A percentile compares a stretch with the other conserved stretches of the same genome.
Conservation (phyloP, 2,113 vertebrate genomes). For the Lampris incognitus region DNA sequence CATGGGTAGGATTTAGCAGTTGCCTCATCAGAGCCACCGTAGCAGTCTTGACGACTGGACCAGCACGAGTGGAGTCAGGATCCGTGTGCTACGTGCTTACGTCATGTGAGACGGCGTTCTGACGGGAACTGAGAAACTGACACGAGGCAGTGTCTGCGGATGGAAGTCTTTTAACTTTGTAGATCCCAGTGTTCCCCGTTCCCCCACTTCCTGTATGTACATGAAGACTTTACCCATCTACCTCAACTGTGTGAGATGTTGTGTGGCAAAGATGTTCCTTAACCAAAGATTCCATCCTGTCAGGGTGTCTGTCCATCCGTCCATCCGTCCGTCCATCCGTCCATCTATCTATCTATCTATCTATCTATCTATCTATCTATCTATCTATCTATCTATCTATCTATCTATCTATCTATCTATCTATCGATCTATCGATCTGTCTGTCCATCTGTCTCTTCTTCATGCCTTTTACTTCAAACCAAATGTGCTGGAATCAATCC, state of each 20-base stretch:
- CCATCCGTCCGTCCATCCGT: slow-evolving; percentile 52
- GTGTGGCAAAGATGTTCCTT: slow-evolving; percentile 83
- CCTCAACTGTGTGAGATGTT: slow-evolving; percentile 85
- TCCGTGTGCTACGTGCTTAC: slow-evolving; percentile 60
- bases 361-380: slow-evolving; percentile 22
- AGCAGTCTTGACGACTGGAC: slow-evolving; percentile 74
- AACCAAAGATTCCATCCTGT: slow-evolving; percentile 87
- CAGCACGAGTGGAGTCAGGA: slow-evolving; percentile 53
- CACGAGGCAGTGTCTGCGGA: slow-evolving; percentile 74
- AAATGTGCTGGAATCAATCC: slow-evolving; percentile 87
- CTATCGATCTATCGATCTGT: slow-evolving; percentile 44
- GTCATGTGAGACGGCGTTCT: slow-evolving; percentile 61
- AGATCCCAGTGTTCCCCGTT: slow-evolving; percentile 49
- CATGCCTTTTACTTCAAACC: slow-evolving; percentile 81
- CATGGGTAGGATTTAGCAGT: slow-evolving; percentile 71
- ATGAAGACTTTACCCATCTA: slow-evolving; percentile 84
- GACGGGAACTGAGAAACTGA: slow-evolving; percentile 81
- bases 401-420: too few species aligned
- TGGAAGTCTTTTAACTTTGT: slow-evolving; percentile 74
- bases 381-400: slow-evolving; percentile 12
- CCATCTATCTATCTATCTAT: too few species aligned
- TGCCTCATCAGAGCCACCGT: slow-evolving; percentile 64
- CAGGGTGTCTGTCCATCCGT: slow-evolving; percentile 82
- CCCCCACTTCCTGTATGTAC: slow-evolving; percentile 66
- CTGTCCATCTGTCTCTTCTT: slow-evolving; percentile 73